Evolutionary conservation across 2,797 vertebrate species (phyloP).

Genomic region (Salmo trutta): DNA sequence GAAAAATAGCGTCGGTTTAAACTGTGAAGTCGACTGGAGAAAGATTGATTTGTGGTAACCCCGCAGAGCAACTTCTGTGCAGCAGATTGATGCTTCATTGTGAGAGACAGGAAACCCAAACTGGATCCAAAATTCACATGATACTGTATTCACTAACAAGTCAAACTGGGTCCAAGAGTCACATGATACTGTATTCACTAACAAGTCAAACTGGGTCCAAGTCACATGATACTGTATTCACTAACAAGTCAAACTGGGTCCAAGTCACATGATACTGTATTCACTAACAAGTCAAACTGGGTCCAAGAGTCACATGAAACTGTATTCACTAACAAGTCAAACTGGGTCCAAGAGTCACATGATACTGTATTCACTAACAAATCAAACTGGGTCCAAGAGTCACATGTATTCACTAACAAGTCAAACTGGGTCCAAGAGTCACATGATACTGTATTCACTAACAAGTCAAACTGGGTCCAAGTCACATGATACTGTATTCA

Average conservation of each 20-base stretch:
- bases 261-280: conserved; percentile 5
- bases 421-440: conserved; percentile 18
- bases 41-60: conserved; percentile 37
- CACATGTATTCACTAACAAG: neutral
- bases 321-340: neutral
- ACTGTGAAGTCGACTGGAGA: conserved; percentile 45
- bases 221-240: neutral
- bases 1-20: conserved; percentile 38
- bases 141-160: neutral
- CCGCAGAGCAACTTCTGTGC: conserved; percentile 44
- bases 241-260: conserved; percentile 13
- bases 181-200: neutral
- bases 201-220: neutral
- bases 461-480: conserved; percentile 12
- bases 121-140: conserved; percentile 16
- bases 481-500: too few relatives aligned
- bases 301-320: neutral
- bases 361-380: neutral
- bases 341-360: conserved; percentile 17
- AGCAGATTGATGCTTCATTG: conserved; percentile 30
- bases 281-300: neutral
- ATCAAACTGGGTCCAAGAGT: conserved; percentile 16
- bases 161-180: neutral
- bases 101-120: conserved; percentile 23
- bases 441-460: neutral